Percentiles rank a stretch among this genome's conserved stretches.
Conservation (phyloP, 2,888 invertebrate genomes). For the Drosophila rellima region DNA sequence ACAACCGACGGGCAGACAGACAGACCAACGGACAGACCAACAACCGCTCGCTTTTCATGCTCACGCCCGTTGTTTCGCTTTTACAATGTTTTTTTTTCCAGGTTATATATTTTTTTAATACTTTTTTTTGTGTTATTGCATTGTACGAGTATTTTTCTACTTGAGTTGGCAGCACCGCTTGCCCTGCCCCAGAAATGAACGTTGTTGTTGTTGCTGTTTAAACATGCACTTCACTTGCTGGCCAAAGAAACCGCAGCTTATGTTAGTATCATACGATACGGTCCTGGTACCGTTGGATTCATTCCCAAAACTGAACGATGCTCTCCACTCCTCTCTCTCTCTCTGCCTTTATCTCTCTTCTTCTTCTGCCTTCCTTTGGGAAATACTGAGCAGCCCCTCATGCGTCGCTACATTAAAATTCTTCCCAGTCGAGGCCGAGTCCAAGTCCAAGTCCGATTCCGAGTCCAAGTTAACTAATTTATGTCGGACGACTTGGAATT, state of each 20-base stretch:
- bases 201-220: conserved; percentile 38
- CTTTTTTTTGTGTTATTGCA: conserved; percentile 67
- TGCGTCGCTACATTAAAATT: conserved; percentile 74
- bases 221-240: conserved; percentile 73
- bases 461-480: conserved; percentile 80
- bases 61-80: conserved; percentile 77
- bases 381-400: conserved; percentile 38
- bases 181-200: conserved; percentile 23
- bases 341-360: neutral
- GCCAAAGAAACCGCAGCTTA: conserved; percentile 76
- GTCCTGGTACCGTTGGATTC: conserved; percentile 18
- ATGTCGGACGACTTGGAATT: conserved; percentile 80
- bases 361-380: conserved; percentile 28
- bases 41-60: conserved; percentile 72
- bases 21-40: conserved; percentile 34
- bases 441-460: conserved; percentile 52
- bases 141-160: conserved; percentile 80
- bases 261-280: conserved; percentile 48
- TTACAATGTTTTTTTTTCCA: conserved; percentile 60
- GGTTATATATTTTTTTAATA: conserved; percentile 20
- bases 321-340: neutral
- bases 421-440: conserved; percentile 52
- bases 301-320: conserved; percentile 11
- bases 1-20: conserved; percentile 19
- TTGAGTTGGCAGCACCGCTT: conserved; percentile 76